Evolutionary conservation across 2,113 vertebrate genomes (phyloP), one percentile per base, ranked within the genome.

Genomic region (Ameiurus melas): DNA sequence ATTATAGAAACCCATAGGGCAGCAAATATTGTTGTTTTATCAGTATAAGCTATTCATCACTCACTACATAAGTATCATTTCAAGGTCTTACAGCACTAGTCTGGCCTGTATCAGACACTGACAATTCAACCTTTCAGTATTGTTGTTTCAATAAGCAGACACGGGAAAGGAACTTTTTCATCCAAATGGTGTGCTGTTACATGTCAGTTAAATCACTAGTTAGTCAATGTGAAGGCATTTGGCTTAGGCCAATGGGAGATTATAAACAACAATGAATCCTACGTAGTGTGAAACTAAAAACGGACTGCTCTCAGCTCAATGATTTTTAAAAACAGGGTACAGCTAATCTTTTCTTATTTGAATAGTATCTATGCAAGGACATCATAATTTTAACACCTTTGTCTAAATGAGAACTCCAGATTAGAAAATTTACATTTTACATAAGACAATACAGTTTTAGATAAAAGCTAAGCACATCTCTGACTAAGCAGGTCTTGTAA

Each of bases 61-160:
- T 79, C 19, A 39, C 39, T 84, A 10, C 20, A 81, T 86, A 83
- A 82, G 51, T 79, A 75, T 55, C 51, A 27, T n/a, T 60, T 75
- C 81, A 36, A 78, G 85, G 22, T 78, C 51, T 87, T 53, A n/a
- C 7, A n/a, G n/a, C 20, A 57, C 68, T 33, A 64, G 33, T 84
- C 87, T 90, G 88, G 36, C 47, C 83, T 89, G 66, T 78, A 85
- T 89, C 85, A 85, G 71, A 57, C 8, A 30, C 77, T 57, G 84
- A 68, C 75, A 87, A n/a, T 20, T 71, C 33, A 82, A 85, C 43
- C 55, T 89, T 64, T 88, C 53, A 86, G 51, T 36, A 68, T 10
- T 71, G 57, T 43, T 60, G 19, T 80, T 84, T 79, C 60, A 87
- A 82, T 47, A 77, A 78, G 60, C 89, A 57, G 78, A 80, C 79